Percentiles rank a stretch among this genome's conserved stretches.
Evolutionary conservation across 2,113 vertebrate genomes (phyloP).

Genomic region (Anarrhichthys ocellatus): DNA sequence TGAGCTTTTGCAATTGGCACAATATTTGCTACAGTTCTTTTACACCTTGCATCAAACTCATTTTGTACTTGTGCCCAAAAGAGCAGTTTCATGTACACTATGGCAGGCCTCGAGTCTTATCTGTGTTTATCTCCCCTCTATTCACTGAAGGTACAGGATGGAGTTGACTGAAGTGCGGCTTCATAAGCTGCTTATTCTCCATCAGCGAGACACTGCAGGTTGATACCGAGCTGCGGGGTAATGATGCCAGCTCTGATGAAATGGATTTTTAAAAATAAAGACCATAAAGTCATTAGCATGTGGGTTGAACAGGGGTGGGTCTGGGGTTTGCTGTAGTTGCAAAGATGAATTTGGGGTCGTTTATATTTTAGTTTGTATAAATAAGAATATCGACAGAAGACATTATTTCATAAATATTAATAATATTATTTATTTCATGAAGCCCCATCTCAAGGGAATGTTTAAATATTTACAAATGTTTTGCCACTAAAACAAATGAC

Average conservation of each 20-base stretch:
- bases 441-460: neutral
- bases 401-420: neutral
- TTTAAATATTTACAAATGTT: slow-evolving; percentile 7
- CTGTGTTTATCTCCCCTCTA: neutral
- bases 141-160: neutral
- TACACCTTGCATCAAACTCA: neutral
- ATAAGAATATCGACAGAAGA: neutral
- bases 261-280: neutral
- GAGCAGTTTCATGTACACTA: neutral
- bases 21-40: neutral
- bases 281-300: neutral
- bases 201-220: neutral
- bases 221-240: neutral
- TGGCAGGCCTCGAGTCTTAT: neutral
- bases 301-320: neutral
- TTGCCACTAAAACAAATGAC: neutral
- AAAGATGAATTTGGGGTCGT: neutral
- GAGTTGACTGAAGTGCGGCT: neutral
- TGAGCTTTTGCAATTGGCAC: slow-evolving; percentile 4
- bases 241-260: neutral
- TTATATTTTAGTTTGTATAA: neutral
- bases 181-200: neutral
- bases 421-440: too few relatives aligned
- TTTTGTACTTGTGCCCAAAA: neutral
- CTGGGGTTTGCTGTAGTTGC: neutral